Percentiles rank a stretch among this genome's conserved stretches.
These are phyloP conservation scores for Strongylocentrotus purpuratus DNA, from an alignment of 35 echinoderm and acorn worm genomes.

Conservation along the genomic window DNA sequence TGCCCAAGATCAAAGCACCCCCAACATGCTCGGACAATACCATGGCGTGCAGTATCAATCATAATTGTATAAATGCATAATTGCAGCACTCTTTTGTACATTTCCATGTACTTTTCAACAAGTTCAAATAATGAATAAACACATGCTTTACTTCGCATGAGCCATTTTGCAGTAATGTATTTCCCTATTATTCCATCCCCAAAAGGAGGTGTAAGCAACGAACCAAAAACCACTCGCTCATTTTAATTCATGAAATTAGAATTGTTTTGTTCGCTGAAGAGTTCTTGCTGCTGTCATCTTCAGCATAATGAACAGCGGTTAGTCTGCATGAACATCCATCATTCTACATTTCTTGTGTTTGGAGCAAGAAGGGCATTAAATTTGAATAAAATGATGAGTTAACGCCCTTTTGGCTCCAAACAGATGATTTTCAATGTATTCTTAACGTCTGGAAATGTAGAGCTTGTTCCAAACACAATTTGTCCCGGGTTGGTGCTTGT, in stretches of 20 bases:
- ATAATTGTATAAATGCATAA: conserved; percentile 14
- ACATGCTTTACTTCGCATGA: background rate
- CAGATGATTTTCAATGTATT: background rate
- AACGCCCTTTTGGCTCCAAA: no score
- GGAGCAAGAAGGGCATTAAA: no score
- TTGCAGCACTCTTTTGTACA: background rate
- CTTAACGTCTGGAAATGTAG: background rate
- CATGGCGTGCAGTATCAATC: conserved; percentile 8
- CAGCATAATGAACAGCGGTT: background rate
- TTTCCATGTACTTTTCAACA: background rate
- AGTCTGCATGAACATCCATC: background rate
- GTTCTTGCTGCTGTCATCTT: background rate
- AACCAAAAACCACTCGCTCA: background rate
- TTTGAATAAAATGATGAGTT: no score
- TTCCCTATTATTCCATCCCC: background rate
- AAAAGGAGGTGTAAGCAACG: background rate
- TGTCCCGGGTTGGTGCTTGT: no score
- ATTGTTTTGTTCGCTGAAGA: background rate
- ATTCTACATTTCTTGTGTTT: background rate
- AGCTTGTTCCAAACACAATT: background rate
- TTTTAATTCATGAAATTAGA: conserved; percentile 1
- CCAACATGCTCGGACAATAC: background rate
- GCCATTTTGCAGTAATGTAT: background rate
- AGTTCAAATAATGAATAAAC: background rate
- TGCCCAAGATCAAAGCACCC: background rate